phyloP scores from a whole-genome alignment of 2,888 invertebrate genomes.

The Rhaphigaster nebulosa region DNA sequence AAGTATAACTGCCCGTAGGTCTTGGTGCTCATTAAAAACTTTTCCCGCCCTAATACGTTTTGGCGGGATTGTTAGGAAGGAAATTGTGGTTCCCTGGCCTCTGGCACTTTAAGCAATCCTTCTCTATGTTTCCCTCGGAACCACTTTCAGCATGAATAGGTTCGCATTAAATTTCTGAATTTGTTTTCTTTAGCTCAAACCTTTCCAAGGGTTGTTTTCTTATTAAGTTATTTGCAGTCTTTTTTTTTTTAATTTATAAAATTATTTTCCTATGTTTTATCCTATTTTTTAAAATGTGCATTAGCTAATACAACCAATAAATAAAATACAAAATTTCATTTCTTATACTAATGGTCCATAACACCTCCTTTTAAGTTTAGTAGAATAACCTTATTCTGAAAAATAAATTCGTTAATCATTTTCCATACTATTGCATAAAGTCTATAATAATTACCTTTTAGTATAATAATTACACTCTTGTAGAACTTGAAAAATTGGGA shows the following conservation, averaged over 20 bases:
- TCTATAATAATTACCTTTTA: too few relatives aligned
- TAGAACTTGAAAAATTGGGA: too few relatives aligned
- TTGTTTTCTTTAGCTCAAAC: conserved; percentile 4
- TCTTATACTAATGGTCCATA: too few relatives aligned
- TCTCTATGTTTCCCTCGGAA: conserved; percentile 25
- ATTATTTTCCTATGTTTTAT: too few relatives aligned
- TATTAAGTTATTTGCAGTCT: background rate
- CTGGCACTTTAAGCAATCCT: conserved; percentile 39
- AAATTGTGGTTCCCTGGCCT: conserved; percentile 42
- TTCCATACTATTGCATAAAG: too few relatives aligned
- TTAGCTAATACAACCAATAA: too few relatives aligned
- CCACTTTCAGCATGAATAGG: conserved; percentile 29
- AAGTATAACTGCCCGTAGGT: conserved; percentile 45
- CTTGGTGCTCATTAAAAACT: conserved; percentile 47
- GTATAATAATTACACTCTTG: too few relatives aligned
- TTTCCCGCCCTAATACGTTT: conserved; percentile 47
- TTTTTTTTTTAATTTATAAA: background rate
- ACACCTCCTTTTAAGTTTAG: too few relatives aligned
- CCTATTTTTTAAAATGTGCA: too few relatives aligned
- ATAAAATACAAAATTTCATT: too few relatives aligned
- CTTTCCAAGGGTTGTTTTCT: background rate
- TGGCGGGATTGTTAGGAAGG: conserved; percentile 41
- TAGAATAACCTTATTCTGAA: too few relatives aligned
- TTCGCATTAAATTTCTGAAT: conserved; percentile 27
- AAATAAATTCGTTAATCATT: too few relatives aligned